phyloP scores from a whole-genome alignment of 2,888 invertebrate genomes.

The Mesopsocus fuscifrons region DNA sequence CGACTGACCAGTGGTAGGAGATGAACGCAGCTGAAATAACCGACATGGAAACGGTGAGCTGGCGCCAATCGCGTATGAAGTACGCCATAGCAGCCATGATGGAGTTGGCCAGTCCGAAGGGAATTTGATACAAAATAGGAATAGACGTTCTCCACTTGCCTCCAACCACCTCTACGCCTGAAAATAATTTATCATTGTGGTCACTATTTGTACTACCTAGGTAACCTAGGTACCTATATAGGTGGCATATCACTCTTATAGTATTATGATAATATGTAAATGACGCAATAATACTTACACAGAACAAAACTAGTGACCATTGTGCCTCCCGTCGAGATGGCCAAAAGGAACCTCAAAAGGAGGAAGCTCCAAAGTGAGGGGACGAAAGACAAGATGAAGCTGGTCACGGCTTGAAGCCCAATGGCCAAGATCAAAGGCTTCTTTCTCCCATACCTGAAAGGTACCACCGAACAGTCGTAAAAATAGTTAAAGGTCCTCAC shows the following conservation, averaged over 20 bases:
- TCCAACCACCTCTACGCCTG: conserved; percentile 28
- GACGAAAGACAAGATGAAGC: conserved; percentile 31
- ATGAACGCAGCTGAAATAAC: conserved; percentile 31
- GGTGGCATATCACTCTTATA: too few relatives aligned
- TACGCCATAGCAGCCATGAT: conserved; percentile 36
- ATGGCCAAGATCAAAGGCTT: conserved; percentile 35
- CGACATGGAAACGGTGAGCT: conserved; percentile 34
- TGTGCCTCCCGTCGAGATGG: conserved; percentile 39
- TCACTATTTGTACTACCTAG: too few relatives aligned
- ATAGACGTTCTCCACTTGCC: conserved; percentile 39
- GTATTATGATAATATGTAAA: neutral
- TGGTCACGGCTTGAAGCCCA: conserved; percentile 31
- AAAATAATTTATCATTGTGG: too few relatives aligned
- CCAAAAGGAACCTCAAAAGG: conserved; percentile 32
- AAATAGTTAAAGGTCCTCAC: too few relatives aligned
- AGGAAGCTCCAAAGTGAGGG: conserved; percentile 35
- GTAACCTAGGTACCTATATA: too few relatives aligned
- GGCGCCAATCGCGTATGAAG: conserved; percentile 38
- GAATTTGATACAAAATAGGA: conserved; percentile 40
- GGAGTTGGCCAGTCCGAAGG: conserved; percentile 38
- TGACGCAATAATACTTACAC: conserved; percentile 28
- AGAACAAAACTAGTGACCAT: conserved; percentile 44
- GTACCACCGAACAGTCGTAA: too few relatives aligned
- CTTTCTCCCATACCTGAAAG: conserved; percentile 32
- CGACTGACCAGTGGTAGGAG: conserved; percentile 29